phyloP scores from a whole-genome alignment of 2,888 invertebrate genomes.

The Melanostoma scalare region DNA sequence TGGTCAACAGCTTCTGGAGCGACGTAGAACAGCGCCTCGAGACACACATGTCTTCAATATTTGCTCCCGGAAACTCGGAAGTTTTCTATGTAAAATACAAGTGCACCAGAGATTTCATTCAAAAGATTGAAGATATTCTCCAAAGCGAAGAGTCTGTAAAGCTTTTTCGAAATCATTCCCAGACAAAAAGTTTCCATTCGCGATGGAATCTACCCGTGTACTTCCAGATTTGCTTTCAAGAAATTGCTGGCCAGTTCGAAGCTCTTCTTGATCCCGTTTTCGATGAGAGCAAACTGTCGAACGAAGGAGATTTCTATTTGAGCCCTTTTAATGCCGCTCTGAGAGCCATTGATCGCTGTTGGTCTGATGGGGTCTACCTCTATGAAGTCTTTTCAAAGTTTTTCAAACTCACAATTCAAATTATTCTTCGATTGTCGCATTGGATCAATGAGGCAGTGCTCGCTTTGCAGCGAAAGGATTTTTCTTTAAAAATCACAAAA shows the following conservation, averaged over 20 bases:
- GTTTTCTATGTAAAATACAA: constrained; percentile 92
- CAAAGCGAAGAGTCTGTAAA: constrained; percentile 84
- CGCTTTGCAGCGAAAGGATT: constrained; percentile 65
- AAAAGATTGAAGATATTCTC: constrained; percentile 86
- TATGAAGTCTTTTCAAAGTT: constrained; percentile 91
- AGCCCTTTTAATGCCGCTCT: constrained; percentile 82
- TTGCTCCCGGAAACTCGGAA: constrained; percentile 96
- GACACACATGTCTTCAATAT: constrained; percentile 91
- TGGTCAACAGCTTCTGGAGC: constrained; percentile 94
- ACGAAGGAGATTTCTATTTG: constrained; percentile 75
- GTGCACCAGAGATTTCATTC: constrained; percentile 89
- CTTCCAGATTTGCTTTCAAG: constrained; percentile 95
- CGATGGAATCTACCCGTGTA: constrained; percentile 98
- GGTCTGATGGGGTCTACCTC: constrained; percentile 91
- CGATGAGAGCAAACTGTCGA: constrained; percentile 74
- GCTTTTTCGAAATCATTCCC: constrained; percentile 86
- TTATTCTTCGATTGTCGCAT: constrained; percentile 90
- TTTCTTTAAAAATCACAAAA: constrained; percentile 73
- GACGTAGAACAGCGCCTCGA: constrained; percentile 92
- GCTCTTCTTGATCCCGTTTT: constrained; percentile 77
- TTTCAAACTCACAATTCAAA: constrained; percentile 93
- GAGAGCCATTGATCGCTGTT: constrained; percentile 85
- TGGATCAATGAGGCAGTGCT: constrained; percentile 85
- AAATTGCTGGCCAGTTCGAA: constrained; percentile 88
- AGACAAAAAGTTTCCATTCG: constrained; percentile 90